A percentile compares a stretch with the other conserved stretches of the same genome.
Conservation (phyloP, 2,797 vertebrate species). For the Synanceia verrucosa region DNA sequence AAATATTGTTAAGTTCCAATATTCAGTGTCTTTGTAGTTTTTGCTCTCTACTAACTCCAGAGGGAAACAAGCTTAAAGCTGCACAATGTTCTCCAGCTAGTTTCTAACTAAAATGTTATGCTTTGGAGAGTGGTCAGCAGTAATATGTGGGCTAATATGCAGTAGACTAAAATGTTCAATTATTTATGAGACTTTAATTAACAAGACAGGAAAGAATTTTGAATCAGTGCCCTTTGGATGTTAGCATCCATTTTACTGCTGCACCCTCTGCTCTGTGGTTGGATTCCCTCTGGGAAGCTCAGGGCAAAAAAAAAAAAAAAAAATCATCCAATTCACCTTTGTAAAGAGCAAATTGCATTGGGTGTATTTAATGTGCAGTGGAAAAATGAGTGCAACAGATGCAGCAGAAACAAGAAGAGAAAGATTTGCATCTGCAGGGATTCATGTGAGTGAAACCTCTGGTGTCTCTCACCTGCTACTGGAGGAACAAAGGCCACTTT, state of each 20-base stretch:
- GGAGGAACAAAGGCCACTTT: slow-evolving; percentile 28
- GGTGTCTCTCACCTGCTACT: slow-evolving; percentile 13
- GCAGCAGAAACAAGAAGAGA: slow-evolving; percentile 33
- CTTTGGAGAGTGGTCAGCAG: background rate
- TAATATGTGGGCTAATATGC: background rate
- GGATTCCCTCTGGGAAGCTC: slow-evolving; percentile 28
- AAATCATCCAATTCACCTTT: slow-evolving; percentile 36
- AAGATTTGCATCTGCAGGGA: slow-evolving; percentile 52
- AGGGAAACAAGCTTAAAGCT: background rate
- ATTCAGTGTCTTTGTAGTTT: background rate
- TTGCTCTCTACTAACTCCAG: background rate
- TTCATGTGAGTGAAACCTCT: slow-evolving; percentile 47
- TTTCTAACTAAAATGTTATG: background rate
- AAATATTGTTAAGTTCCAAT: background rate
- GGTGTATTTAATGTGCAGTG: slow-evolving; percentile 28
- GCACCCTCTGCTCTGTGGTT: slow-evolving; percentile 12
- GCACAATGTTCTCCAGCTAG: background rate
- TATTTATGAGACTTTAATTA: slow-evolving; percentile 11
- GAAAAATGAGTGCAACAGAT: slow-evolving; percentile 45
- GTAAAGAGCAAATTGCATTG: slow-evolving; percentile 30
- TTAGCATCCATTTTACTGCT: slow-evolving; percentile 25
- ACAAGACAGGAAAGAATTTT: slow-evolving; percentile 8
- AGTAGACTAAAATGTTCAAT: background rate
- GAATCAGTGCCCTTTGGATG: slow-evolving; percentile 31
- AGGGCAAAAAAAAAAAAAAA: too few species aligned